Evolutionary conservation across 2,113 vertebrate species (phyloP).

Genomic region (Prunella himalayana): DNA sequence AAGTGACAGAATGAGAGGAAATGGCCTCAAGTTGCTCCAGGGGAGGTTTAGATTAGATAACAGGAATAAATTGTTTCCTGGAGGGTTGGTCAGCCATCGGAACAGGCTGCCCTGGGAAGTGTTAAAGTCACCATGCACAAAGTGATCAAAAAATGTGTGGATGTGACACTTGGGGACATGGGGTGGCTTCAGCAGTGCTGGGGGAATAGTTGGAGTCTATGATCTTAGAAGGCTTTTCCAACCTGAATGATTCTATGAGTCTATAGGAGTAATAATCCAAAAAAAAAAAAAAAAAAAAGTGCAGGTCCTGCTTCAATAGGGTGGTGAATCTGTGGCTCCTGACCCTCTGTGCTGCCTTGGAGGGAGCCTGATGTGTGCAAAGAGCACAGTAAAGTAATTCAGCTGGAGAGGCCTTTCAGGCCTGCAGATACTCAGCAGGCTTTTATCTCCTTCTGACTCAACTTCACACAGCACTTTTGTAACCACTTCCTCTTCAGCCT

Average conservation of each 20-base stretch:
- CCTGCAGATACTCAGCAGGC: not conserved
- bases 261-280: not conserved
- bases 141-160: not conserved
- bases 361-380: fast-evolving
- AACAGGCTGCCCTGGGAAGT: not conserved
- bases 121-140: not conserved
- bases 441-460: constrained; percentile 3
- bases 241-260: not conserved
- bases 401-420: not conserved
- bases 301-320: not conserved
- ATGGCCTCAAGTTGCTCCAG: not conserved
- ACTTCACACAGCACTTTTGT: not conserved
- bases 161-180: not conserved
- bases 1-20: not conserved
- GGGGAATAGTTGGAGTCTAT: not conserved
- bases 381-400: not conserved
- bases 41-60: not conserved
- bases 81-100: not conserved
- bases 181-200: not conserved
- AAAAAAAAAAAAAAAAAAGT: too few species aligned
- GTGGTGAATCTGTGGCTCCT: not conserved
- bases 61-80: not conserved
- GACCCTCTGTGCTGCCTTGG: not conserved
- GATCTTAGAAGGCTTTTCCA: not conserved
- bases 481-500: not conserved